Evolutionary conservation across 1,140 invertebrate species (phyloP), one percentile per base, ranked within the genome.

Genomic region (Drosophila jambulina): DNA sequence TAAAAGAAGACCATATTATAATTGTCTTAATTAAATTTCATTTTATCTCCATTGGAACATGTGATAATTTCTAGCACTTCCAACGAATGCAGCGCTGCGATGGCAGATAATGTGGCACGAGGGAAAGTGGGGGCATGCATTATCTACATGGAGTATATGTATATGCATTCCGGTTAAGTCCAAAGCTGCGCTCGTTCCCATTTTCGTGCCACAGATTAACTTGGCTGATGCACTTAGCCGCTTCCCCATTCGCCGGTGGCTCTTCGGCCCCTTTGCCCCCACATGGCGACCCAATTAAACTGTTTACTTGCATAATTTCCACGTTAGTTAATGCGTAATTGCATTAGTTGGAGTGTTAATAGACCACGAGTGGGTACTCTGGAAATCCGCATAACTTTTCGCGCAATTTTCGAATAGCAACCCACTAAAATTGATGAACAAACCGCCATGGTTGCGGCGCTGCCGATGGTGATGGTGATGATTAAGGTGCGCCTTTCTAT

Each of bases 301-400:
- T 87, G 85, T 87, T 87, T 87, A 87, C 84, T 87, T 88, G 84
- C 84, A 87, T 87, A 87, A 87, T 87, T 83, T 88, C 58, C 77
- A 87, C 74, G 80, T 87, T 88, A 84, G 80, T 78, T 84, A 64
- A 65, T 74, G 77, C 64, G 77, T 87, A 84, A 80, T 80, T 80
- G 80, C 74, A 78, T 68, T 68, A 71, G 65, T 80, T 61, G 74
- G 65, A 78, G 70, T 82, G 57, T 65, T 71, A 64, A 72, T 78
- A 63, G 65, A 46, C 63, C 54, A 49, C 29, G 53, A 19, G 43
- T 43, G 19, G 49, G 57, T 71, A 40, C 49, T 79, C 53, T 82
- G 65, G 19, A 59, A 65, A 68, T 76, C 54, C 62, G 79, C 76
- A 77, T 68, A 88, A 80, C 68, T 88, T 78, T 83, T 88, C 77